Percentiles rank a stretch among this genome's conserved stretches.
phyloP scores from a whole-genome alignment of 2,797 vertebrate species.

The Sarcophilus harrisii region DNA sequence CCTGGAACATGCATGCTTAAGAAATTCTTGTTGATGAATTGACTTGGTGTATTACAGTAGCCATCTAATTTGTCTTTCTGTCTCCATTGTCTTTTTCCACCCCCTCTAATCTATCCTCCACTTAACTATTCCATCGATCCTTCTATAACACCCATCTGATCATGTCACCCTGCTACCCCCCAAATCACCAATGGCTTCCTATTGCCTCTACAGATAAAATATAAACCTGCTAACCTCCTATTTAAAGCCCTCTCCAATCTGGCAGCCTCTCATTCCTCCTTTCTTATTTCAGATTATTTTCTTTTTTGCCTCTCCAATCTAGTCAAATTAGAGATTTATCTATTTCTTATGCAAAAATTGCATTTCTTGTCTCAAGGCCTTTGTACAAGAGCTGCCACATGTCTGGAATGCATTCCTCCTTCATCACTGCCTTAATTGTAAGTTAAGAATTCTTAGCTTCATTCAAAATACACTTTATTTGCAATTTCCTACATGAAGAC shows the following conservation, averaged over 20 bases:
- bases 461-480: neutral
- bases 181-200: neutral
- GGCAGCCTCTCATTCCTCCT: neutral
- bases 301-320: neutral
- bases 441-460: neutral
- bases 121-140: neutral
- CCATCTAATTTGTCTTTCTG: neutral
- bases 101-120: neutral
- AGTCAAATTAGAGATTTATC: neutral
- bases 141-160: neutral
- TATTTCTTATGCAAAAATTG: neutral
- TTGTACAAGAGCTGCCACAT: neutral
- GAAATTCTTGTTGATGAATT: neutral
- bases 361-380: neutral
- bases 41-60: neutral
- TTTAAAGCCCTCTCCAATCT: neutral
- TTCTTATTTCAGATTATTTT: neutral
- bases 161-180: neutral
- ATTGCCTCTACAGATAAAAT: neutral
- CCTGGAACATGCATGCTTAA: neutral
- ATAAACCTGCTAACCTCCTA: neutral
- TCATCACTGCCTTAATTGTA: neutral
- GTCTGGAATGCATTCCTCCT: neutral
- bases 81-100: neutral
- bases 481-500: neutral